Conservation (phyloP, 2,888 invertebrate genomes). For the Lithophane ornitopus region DNA sequence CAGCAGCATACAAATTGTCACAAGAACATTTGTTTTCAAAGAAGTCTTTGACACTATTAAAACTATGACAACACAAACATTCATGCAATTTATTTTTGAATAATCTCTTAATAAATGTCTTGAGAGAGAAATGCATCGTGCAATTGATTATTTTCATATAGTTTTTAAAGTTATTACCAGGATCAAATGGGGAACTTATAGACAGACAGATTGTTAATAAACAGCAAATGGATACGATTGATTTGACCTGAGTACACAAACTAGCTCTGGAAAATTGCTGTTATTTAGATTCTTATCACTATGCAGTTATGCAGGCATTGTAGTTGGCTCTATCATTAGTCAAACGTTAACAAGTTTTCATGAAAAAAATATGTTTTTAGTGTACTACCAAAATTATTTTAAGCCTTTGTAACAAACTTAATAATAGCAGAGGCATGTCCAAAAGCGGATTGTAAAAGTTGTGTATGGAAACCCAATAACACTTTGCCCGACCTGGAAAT, state of each 20-base stretch:
- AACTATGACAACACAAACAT: too few species aligned
- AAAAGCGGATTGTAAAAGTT: background rate
- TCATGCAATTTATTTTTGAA: too few species aligned
- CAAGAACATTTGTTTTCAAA: too few species aligned
- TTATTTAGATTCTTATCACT: constrained; percentile 41
- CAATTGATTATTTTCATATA: background rate
- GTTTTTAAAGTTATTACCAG: constrained; percentile 15
- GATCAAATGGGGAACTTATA: background rate
- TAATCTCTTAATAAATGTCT: too few species aligned
- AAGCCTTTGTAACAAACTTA: background rate
- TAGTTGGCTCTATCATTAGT: constrained; percentile 8
- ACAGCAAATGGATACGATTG: constrained; percentile 32
- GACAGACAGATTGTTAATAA: background rate
- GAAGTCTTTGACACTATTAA: too few species aligned
- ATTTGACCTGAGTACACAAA: constrained; percentile 30
- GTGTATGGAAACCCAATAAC: too few species aligned
- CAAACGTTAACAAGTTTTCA: background rate
- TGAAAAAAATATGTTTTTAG: background rate
- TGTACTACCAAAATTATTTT: background rate
- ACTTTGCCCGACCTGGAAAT: too few species aligned
- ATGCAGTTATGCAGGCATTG: background rate
- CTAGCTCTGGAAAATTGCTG: constrained; percentile 1
- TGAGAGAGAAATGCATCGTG: constrained; percentile 4
- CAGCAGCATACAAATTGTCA: too few species aligned
- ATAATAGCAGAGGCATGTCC: background rate